Conservation (phyloP, 2,888 invertebrate species). For the Caradrina clavipalpis region DNA sequence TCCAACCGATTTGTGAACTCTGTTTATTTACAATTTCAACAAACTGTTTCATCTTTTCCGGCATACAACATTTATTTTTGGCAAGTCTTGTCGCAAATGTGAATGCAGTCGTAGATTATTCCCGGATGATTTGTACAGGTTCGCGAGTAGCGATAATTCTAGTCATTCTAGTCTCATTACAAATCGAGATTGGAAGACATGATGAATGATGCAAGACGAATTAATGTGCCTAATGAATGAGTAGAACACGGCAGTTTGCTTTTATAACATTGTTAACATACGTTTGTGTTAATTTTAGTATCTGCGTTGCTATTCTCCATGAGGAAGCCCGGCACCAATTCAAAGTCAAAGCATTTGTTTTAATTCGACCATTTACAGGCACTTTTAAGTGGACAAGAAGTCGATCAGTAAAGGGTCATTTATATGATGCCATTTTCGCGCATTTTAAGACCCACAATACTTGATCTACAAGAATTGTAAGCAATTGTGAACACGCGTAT, state of each 20-base stretch:
- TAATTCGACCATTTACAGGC: no score
- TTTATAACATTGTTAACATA: slow-evolving; percentile 33
- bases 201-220: slow-evolving; percentile 51
- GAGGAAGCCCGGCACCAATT: no score
- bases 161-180: slow-evolving; percentile 52
- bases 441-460: no score
- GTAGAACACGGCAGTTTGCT: slow-evolving; percentile 40
- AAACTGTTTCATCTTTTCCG: slow-evolving; percentile 26
- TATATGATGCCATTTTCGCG: no score
- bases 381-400: no score
- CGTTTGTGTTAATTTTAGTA: slow-evolving; percentile 14
- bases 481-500: no score
- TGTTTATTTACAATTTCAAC: slow-evolving; percentile 30
- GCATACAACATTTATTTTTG: slow-evolving; percentile 36
- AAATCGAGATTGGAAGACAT: slow-evolving; percentile 45
- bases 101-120: slow-evolving; percentile 43
- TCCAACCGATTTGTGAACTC: not conserved
- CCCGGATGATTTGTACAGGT: slow-evolving; percentile 38
- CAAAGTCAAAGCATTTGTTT: no score
- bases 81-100: slow-evolving; percentile 36
- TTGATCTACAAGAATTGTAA: no score
- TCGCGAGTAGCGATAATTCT: slow-evolving; percentile 36
- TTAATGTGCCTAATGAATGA: slow-evolving; percentile 60
- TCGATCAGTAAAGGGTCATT: no score
- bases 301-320: slow-evolving; percentile 3